Conservation (phyloP, 2,888 invertebrate species). For the Ptilodon capucinus region DNA sequence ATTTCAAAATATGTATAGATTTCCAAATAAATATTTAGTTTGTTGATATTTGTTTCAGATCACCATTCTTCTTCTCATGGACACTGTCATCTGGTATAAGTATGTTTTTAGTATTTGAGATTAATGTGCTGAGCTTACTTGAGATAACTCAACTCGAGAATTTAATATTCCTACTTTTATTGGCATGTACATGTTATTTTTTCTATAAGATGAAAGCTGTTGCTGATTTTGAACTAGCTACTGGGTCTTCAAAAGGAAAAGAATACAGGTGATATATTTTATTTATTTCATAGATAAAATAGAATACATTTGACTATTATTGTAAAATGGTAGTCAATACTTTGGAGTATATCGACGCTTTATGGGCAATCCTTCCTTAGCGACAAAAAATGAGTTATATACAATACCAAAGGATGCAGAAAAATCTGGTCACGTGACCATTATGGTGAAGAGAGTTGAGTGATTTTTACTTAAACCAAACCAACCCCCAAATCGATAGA, state of each 20-base stretch:
- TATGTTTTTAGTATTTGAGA: slow-evolving; percentile 87
- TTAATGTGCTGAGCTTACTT: slow-evolving; percentile 86
- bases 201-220: slow-evolving; percentile 73
- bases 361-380: no score
- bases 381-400: no score
- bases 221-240: slow-evolving; percentile 68
- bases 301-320: no score
- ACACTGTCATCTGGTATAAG: slow-evolving; percentile 85
- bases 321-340: no score
- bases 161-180: slow-evolving; percentile 67
- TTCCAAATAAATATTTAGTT: background rate
- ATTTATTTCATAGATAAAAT: no score
- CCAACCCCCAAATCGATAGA: no score
- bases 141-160: slow-evolving; percentile 83
- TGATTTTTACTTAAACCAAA: no score
- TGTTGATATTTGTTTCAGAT: slow-evolving; percentile 61
- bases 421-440: no score
- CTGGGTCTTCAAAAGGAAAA: slow-evolving; percentile 69
- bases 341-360: no score
- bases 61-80: slow-evolving; percentile 91
- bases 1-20: no score
- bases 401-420: no score
- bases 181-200: slow-evolving; percentile 61
- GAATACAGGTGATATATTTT: slow-evolving; percentile 62
- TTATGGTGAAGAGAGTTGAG: no score